phyloP scores from a whole-genome alignment of 1,140 invertebrate genomes.

The Drosophila kurseongensis region DNA sequence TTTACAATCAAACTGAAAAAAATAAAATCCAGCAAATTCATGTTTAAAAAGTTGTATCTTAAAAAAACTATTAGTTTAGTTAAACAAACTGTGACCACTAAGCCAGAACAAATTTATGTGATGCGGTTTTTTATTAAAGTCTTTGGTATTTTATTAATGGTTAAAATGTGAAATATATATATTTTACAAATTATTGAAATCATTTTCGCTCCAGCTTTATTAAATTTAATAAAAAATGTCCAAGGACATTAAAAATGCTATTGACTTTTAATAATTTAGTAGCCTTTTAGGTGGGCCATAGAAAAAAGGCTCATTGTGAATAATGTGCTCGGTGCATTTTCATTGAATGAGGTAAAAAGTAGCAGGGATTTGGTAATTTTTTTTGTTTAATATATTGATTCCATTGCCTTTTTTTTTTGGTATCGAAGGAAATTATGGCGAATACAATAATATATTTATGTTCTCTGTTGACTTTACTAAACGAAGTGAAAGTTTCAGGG shows the following conservation, averaged over 20 bases:
- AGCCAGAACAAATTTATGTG: constrained; percentile 2
- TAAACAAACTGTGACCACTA: not conserved
- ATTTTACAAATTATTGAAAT: not conserved
- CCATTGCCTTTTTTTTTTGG: no score
- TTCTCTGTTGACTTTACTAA: not conserved
- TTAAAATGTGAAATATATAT: no score
- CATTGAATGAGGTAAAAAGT: not conserved
- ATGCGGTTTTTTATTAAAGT: not conserved
- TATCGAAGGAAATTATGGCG: no score
- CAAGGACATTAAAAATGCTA: not conserved
- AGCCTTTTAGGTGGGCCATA: not conserved
- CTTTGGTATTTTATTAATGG: not conserved
- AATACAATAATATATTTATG: not conserved
- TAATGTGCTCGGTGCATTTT: not conserved
- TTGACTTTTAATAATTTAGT: not conserved
- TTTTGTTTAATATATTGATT: not conserved
- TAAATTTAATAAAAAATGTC: not conserved
- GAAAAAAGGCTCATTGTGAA: not conserved
- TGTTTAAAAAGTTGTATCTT: not conserved
- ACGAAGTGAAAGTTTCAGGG: not conserved
- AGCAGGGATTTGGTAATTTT: no score
- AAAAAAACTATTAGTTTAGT: not conserved
- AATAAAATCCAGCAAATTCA: not conserved
- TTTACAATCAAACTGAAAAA: constrained; percentile 3
- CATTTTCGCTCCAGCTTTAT: not conserved